Evolutionary conservation across 1,140 invertebrate species (phyloP).

Genomic region (Vollenhovia emeryi): DNA sequence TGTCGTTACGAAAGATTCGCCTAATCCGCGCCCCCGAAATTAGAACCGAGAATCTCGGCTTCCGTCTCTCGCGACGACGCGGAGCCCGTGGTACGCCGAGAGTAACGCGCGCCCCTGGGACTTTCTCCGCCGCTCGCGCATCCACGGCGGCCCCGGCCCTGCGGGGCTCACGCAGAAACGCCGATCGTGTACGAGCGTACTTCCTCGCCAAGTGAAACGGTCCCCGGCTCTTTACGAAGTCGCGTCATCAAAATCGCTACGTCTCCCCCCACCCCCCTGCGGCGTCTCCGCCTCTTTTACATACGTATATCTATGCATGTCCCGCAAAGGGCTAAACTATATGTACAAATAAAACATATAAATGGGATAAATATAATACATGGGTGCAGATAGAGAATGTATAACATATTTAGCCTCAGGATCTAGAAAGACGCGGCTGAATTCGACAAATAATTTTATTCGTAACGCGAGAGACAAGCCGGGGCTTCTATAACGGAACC

Average conservation of each 20-base stretch:
- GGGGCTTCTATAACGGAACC: not conserved
- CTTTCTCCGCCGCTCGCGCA: constrained; percentile 33
- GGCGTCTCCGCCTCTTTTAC: not conserved
- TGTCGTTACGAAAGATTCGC: not conserved
- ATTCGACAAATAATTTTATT: not conserved
- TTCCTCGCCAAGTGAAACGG: not conserved
- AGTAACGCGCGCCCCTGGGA: constrained; percentile 30
- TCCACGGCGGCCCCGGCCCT: not conserved
- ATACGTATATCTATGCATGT: not conserved
- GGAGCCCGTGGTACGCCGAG: not conserved
- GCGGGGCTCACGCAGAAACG: not conserved
- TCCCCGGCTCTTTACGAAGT: not conserved
- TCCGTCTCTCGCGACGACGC: not conserved
- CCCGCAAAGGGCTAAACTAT: too few species aligned
- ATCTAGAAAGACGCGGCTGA: too few species aligned
- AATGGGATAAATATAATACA: too few species aligned
- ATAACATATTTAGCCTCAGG: too few species aligned
- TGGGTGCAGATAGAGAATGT: too few species aligned
- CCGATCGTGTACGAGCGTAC: not conserved
- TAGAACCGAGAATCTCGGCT: constrained; percentile 6
- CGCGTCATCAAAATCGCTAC: not conserved
- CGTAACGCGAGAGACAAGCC: not conserved
- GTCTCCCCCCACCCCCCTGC: not conserved
- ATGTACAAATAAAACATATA: too few species aligned
- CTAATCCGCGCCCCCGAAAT: not conserved